These are phyloP conservation scores for Ornithoptera priamus DNA, from an alignment of 2,888 invertebrate species.

Conservation along the genomic window DNA sequence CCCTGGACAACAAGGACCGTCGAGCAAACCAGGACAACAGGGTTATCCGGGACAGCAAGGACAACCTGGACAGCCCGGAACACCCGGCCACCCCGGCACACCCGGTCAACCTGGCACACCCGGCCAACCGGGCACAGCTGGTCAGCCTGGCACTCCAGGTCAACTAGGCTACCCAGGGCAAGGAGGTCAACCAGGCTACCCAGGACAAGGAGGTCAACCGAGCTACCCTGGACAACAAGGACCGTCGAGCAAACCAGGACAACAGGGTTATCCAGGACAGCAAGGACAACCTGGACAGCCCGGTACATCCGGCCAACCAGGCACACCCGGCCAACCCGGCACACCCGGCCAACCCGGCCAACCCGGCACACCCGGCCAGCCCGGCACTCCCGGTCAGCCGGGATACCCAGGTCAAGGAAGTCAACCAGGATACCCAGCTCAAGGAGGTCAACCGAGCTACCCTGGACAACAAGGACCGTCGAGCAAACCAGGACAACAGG, in stretches of 20 bases:
- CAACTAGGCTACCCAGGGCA: too few relatives aligned
- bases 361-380: slow-evolving; percentile 30
- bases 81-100: slow-evolving; percentile 13
- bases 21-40: slow-evolving; percentile 37
- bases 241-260: too few relatives aligned
- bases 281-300: too few relatives aligned
- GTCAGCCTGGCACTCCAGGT: slow-evolving; percentile 38
- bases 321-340: too few relatives aligned
- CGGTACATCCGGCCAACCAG: too few relatives aligned
- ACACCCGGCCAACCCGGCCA: too few relatives aligned
- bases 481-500: slow-evolving; percentile 38
- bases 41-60: too few relatives aligned
- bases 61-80: too few relatives aligned
- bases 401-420: slow-evolving; percentile 41
- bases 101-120: too few relatives aligned
- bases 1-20: slow-evolving; percentile 43
- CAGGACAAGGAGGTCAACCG: slow-evolving; percentile 32
- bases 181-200: too few relatives aligned
- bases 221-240: too few relatives aligned
- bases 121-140: slow-evolving; percentile 11
- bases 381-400: slow-evolving; percentile 36
- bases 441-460: slow-evolving; percentile 35
- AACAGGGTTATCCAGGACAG: too few relatives aligned
- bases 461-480: slow-evolving; percentile 34
- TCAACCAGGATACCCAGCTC: slow-evolving; percentile 39